Evolutionary conservation across 1,140 invertebrate species (phyloP).

Genomic region (Coboldia fuscipes): DNA sequence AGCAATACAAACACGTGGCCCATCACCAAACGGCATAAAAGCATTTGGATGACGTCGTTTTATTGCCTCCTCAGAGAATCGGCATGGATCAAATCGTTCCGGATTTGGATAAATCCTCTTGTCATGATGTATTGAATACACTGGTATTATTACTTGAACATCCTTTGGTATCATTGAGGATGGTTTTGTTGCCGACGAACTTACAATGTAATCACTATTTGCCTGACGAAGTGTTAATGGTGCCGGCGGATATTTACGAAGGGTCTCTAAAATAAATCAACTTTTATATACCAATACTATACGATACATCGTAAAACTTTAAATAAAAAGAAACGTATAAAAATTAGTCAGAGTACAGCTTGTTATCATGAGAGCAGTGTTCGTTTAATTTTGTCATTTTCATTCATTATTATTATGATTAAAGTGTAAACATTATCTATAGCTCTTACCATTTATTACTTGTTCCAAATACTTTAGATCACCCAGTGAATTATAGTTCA

Average conservation of each 20-base stretch:
- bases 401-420: not conserved
- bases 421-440: no score
- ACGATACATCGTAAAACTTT: no score
- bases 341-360: no score
- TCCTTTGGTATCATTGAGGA: conserved; percentile 14
- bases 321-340: no score
- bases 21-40: conserved; percentile 34
- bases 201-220: no score
- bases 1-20: no score
- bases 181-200: no score
- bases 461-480: conserved; percentile 15
- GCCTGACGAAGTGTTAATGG: no score
- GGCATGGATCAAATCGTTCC: conserved; percentile 30
- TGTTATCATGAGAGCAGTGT: no score
- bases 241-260: conserved; percentile 10
- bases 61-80: conserved; percentile 18
- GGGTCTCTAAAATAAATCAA: no score
- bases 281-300: no score
- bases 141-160: conserved; percentile 14
- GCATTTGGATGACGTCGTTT: conserved; percentile 20
- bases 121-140: conserved; percentile 20
- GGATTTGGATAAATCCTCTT: conserved; percentile 30
- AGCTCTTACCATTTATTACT: conserved; percentile 11
- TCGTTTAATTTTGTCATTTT: not conserved
- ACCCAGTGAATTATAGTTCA: conserved; percentile 23